Evolutionary conservation across 2,888 invertebrate genomes (phyloP).

Genomic region (Drosophila quasianomalipes): DNA sequence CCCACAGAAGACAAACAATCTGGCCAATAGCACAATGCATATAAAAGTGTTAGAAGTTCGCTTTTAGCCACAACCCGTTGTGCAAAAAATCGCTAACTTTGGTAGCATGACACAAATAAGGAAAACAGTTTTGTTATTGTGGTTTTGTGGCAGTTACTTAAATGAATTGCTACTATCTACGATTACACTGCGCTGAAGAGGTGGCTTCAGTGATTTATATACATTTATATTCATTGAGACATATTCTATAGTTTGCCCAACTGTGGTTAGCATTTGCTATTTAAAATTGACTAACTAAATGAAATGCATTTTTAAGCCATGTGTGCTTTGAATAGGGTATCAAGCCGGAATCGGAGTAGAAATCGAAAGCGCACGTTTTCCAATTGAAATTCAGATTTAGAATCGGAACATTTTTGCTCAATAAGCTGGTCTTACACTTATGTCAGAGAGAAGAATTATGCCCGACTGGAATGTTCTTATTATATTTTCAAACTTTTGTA

Average conservation of each 20-base stretch:
- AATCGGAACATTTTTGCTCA: background rate
- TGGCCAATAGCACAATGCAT: slow-evolving; percentile 28
- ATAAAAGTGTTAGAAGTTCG: slow-evolving; percentile 34
- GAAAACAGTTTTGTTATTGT: slow-evolving; percentile 16
- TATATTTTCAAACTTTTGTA: background rate
- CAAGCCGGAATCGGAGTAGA: background rate
- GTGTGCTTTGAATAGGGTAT: background rate
- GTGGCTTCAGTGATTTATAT: background rate
- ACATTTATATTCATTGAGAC: background rate
- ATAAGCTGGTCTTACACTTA: too few relatives aligned
- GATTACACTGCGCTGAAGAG: background rate
- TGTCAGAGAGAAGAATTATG: too few relatives aligned
- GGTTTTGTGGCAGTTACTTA: slow-evolving; percentile 17
- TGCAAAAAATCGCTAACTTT: slow-evolving; percentile 5
- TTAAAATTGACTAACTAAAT: background rate
- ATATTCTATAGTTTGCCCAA: background rate
- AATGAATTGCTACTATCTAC: slow-evolving; percentile 2
- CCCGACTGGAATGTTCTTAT: background rate
- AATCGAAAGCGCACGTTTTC: fast-evolving
- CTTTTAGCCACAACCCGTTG: slow-evolving; percentile 1
- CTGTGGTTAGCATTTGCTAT: background rate
- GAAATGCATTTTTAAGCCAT: background rate
- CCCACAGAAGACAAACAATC: slow-evolving; percentile 11
- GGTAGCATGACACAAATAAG: slow-evolving; percentile 13
- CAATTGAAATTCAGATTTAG: background rate